Conservation (phyloP, 1,140 invertebrate genomes). For the Dolichoris vasculosae region DNA sequence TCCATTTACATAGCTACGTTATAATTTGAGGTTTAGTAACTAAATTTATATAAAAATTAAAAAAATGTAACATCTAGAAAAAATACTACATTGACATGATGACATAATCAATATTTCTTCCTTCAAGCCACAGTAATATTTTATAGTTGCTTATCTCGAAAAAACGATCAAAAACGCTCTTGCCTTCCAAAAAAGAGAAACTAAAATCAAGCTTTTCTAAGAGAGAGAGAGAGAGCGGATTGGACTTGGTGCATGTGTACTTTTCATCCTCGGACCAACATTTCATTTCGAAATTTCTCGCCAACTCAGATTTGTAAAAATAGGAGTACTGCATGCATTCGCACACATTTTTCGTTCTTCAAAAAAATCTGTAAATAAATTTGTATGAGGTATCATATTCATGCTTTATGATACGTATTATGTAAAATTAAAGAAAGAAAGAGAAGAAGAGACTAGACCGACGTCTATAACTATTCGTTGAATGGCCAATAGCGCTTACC, state of each 20-base stretch:
- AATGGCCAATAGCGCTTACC: conserved; percentile 35
- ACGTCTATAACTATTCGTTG: conserved; percentile 1
- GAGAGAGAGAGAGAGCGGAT: background rate
- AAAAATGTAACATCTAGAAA: background rate
- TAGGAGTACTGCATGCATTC: background rate
- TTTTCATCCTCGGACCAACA: conserved; percentile 12
- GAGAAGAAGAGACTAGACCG: conserved; percentile 4
- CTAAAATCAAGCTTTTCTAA: background rate
- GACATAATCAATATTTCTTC: conserved; percentile 35
- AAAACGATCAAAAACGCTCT: conserved; percentile 42
- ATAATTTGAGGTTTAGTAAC: background rate
- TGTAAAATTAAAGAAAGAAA: conserved; percentile 9
- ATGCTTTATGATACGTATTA: background rate
- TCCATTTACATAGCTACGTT: background rate
- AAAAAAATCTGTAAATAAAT: too few relatives aligned
- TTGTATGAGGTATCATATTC: background rate
- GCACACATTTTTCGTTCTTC: background rate
- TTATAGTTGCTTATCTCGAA: conserved; percentile 1
- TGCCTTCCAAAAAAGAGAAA: background rate
- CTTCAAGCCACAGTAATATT: background rate
- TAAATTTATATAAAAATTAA: background rate
- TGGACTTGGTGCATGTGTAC: background rate
- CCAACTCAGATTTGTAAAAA: conserved; percentile 2
- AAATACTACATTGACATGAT: background rate
- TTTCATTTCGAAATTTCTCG: conserved; percentile 41